Evolutionary conservation across 2,888 invertebrate genomes (phyloP), one percentile per base, ranked within the genome.

Genomic region (Dilophus febrilis): DNA sequence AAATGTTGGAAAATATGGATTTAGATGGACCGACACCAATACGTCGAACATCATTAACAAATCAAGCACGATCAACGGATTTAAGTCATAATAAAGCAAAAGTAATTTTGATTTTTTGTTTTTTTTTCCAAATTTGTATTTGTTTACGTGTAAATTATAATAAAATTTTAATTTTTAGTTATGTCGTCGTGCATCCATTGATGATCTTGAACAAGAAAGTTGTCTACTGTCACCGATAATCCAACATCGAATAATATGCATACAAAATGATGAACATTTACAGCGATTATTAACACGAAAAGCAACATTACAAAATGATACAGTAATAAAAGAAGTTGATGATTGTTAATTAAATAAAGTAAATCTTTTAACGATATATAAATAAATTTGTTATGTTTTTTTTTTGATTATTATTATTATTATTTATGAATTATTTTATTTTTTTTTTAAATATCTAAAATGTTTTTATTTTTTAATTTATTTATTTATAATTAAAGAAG

Each of bases 121-220:
- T 22, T 22, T 6, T 6, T 22, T 22, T 6, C 8, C 8, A 6
- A 22, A 22, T 22, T 22, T 22, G 22, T 6, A 22, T 22, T 22
- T 22, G 5, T 6, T 22, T 29, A n/a, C 5, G 11, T 13, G 12
- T 29, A 8, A 11, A 27, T 29, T 29, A 11, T 29, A 4, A 29
- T 11, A 29, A 4, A 29, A 8, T 7, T 8, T 29, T 29, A 8
- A 11, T n/a, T n/a, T 8, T 8, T 22, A 37, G 35, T 29, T 40
- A 18, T 34, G 40, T 19, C 40, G 40, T 48, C 67, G 82, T 39
- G 82, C 82, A 5, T 83, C 81, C 1, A 55, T 84, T 31, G 85
- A 86, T 50, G 85, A 85, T 49, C 64, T 86, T 38, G 90, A 90
- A 54, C 76, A 80, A 48, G 78, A 79, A 51, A 76, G 81, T 2